Percentiles rank a stretch among this genome's conserved stretches.
Evolutionary conservation across 2,797 vertebrate genomes (phyloP).

Genomic region (Buphagus erythrorhynchus): DNA sequence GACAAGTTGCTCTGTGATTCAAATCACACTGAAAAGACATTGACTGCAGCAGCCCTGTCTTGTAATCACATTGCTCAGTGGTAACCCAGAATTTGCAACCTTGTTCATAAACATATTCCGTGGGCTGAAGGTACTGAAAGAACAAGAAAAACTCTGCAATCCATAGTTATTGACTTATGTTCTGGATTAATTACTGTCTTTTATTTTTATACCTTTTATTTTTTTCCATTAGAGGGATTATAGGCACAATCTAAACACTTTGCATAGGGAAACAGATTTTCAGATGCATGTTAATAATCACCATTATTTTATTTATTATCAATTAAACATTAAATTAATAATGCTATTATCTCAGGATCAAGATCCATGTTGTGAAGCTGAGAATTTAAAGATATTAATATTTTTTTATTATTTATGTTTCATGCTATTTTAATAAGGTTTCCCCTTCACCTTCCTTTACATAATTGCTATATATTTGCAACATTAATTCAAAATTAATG

Average conservation of each 20-base stretch:
- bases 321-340: slow-evolving; percentile 38
- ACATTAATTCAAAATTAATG: slow-evolving; percentile 42
- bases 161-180: neutral
- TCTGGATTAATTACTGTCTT: neutral
- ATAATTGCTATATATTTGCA: slow-evolving; percentile 29
- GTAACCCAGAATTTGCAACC: neutral
- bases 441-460: slow-evolving; percentile 32
- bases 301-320: slow-evolving; percentile 5
- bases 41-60: neutral
- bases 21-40: neutral
- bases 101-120: neutral
- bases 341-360: neutral
- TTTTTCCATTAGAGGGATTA: neutral
- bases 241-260: neutral
- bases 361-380: neutral
- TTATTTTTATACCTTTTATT: neutral
- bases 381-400: slow-evolving; percentile 22
- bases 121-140: neutral
- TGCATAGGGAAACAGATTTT: neutral
- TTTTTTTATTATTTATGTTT: slow-evolving; percentile 29
- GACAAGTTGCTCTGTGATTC: neutral
- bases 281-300: neutral
- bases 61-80: neutral
- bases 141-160: neutral
- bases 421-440: slow-evolving; percentile 30